phyloP scores from a whole-genome alignment of 1,140 invertebrate genomes.

The Anagrus nilaparvatae region DNA sequence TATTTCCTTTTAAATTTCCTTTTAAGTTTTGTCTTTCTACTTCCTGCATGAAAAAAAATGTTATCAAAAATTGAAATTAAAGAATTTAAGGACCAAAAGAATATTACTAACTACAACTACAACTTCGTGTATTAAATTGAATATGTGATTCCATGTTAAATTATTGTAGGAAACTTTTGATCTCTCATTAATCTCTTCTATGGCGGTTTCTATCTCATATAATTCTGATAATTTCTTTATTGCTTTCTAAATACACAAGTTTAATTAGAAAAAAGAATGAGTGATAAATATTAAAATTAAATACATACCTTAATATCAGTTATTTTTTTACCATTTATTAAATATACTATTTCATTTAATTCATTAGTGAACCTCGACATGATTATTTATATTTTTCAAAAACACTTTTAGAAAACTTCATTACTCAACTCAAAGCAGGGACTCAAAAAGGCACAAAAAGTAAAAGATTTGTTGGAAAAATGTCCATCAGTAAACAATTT shows the following conservation, averaged over 20 bases:
- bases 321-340: constrained; percentile 18
- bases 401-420: too few relatives aligned
- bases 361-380: too few relatives aligned
- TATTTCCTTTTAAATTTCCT: constrained; percentile 16
- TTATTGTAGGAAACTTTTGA: constrained; percentile 9
- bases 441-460: too few relatives aligned
- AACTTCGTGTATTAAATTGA: constrained; percentile 20
- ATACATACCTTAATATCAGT: constrained; percentile 23
- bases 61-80: neutral
- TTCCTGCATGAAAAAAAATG: neutral
- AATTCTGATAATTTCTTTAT: constrained; percentile 17
- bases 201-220: constrained; percentile 16
- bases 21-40: constrained; percentile 12
- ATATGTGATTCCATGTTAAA: constrained; percentile 21
- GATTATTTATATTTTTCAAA: too few relatives aligned
- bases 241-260: constrained; percentile 17
- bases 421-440: too few relatives aligned
- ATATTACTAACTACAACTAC: constrained; percentile 20
- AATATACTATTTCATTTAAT: constrained; percentile 16
- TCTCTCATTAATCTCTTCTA: constrained; percentile 20
- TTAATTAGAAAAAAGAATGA: constrained; percentile 2
- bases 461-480: too few relatives aligned
- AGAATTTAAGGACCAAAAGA: neutral
- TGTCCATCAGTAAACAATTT: too few relatives aligned
- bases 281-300: constrained; percentile 5